Evolutionary conservation across 1,140 invertebrate species (phyloP).

Genomic region (Copidosoma floridanum): DNA sequence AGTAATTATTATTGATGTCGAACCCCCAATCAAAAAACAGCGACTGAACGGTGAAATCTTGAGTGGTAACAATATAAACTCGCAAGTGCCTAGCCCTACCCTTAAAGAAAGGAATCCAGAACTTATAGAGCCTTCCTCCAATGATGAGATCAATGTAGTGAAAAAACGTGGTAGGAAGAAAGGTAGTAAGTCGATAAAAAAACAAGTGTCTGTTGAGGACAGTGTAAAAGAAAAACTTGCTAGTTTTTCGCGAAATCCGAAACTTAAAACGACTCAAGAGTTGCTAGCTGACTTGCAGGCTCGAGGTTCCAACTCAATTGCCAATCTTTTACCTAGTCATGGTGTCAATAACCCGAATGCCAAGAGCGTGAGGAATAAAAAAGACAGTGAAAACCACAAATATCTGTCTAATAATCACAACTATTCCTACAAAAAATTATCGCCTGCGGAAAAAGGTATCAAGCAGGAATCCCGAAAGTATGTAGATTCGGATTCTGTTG

Average conservation of each 20-base stretch:
- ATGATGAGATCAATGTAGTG: conserved; percentile 46
- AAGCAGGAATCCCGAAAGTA: conserved; percentile 18
- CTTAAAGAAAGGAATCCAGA: conserved; percentile 31
- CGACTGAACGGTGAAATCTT: conserved; percentile 52
- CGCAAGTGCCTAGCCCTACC: conserved; percentile 55
- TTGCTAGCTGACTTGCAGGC: conserved; percentile 75
- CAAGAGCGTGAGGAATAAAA: conserved; percentile 44
- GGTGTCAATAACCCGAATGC: conserved; percentile 48
- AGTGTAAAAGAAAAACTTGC: conserved; percentile 66
- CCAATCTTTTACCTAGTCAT: conserved; percentile 48
- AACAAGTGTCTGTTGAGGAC: conserved; percentile 56
- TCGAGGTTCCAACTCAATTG: conserved; percentile 53
- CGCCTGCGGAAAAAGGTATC: conserved; percentile 13
- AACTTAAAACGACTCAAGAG: conserved; percentile 84
- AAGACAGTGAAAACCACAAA: conserved; percentile 59
- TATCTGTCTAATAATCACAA: conserved; percentile 59
- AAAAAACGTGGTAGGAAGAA: conserved; percentile 71
- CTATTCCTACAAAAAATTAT: conserved; percentile 31
- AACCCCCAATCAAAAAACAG: conserved; percentile 38
- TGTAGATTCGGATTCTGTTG: conserved; percentile 8
- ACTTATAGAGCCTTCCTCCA: conserved; percentile 32
- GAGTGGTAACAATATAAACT: conserved; percentile 44
- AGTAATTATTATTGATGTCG: conserved; percentile 12
- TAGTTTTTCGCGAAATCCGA: conserved; percentile 63
- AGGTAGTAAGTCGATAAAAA: conserved; percentile 64